Percentiles rank a stretch among this genome's conserved stretches.
phyloP scores from a whole-genome alignment of 2,113 vertebrate species.

The Amphiprion percula region DNA sequence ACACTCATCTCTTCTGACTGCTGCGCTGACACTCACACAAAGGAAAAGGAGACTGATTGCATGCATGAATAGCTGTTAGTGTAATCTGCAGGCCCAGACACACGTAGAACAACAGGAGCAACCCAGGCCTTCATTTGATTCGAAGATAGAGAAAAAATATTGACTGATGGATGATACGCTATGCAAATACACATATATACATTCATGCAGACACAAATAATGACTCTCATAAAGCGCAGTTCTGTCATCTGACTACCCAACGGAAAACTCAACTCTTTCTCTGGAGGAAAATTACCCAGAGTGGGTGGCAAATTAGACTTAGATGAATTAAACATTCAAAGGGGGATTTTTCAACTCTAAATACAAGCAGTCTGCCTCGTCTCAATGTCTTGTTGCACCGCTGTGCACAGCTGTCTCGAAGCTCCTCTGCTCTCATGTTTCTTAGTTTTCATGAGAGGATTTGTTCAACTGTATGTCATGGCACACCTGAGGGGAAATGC shows the following conservation, averaged over 20 bases:
- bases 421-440: constrained; percentile 21
- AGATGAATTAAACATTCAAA: constrained; percentile 34
- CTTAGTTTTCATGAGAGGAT: constrained; percentile 36
- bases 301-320: constrained; percentile 37
- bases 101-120: constrained; percentile 47
- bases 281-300: constrained; percentile 30
- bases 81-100: constrained; percentile 64
- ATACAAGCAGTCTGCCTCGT: neutral
- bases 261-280: constrained; percentile 32
- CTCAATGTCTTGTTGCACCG: constrained; percentile 18
- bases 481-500: constrained; percentile 33
- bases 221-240: constrained; percentile 24
- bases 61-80: constrained; percentile 59
- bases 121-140: constrained; percentile 51
- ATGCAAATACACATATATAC: constrained; percentile 31
- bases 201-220: constrained; percentile 27
- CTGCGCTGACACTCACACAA: constrained; percentile 76
- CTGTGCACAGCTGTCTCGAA: constrained; percentile 13
- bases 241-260: constrained; percentile 17
- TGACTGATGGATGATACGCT: constrained; percentile 21
- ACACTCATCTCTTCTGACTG: constrained; percentile 74
- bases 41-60: constrained; percentile 67
- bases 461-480: constrained; percentile 28
- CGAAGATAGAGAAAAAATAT: constrained; percentile 42
- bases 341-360: constrained; percentile 26